phyloP scores from a whole-genome alignment of 2,113 vertebrate genomes.

The Coptodon rendalli region DNA sequence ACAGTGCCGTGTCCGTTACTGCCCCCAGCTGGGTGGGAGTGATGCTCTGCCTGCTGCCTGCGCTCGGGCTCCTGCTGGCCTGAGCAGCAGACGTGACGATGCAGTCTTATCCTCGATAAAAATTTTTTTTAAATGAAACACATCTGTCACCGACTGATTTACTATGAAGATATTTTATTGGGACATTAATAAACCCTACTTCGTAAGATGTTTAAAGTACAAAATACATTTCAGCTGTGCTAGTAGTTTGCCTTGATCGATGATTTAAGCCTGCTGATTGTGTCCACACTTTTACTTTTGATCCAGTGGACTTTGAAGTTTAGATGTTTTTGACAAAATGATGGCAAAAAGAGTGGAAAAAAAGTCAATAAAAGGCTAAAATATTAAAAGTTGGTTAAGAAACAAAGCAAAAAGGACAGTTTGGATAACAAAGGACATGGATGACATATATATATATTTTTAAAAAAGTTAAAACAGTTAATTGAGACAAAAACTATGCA shows the following conservation, averaged over 20 bases:
- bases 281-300: not conserved
- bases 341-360: not conserved
- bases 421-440: not conserved
- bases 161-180: constrained; percentile 46
- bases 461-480: not conserved
- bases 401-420: not conserved
- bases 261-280: not conserved
- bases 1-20: constrained; percentile 13
- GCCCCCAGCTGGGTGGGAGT: constrained; percentile 19
- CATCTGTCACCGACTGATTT: not conserved
- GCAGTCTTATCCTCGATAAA: not conserved
- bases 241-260: constrained; percentile 21
- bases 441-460: not conserved
- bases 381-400: not conserved
- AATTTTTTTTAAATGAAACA: not conserved
- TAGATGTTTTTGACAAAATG: not conserved
- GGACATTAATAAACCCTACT: constrained; percentile 17
- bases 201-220: not conserved
- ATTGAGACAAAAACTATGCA: not conserved
- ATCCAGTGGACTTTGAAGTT: constrained; percentile 11
- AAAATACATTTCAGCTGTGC: constrained; percentile 18
- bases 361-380: not conserved
- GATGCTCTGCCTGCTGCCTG: constrained; percentile 25
- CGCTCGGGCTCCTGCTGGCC: constrained; percentile 23
- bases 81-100: not conserved